Percentiles rank a stretch among this genome's conserved stretches.
Evolutionary conservation across 2,888 invertebrate genomes (phyloP).

Genomic region (Alcis repandata): DNA sequence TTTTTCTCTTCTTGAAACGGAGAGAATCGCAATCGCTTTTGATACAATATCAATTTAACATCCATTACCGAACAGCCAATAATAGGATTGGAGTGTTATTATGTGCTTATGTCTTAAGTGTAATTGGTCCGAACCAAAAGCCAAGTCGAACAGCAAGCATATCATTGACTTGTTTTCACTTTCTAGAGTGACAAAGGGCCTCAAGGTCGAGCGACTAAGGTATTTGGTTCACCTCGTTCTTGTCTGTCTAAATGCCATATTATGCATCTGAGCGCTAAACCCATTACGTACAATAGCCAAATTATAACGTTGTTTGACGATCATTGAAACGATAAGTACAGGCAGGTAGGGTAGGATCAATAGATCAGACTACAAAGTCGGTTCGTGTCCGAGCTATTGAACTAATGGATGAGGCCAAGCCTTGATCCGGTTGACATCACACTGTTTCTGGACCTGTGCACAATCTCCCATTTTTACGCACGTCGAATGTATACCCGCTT

Average conservation of each 20-base stretch:
- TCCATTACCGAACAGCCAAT: constrained; percentile 58
- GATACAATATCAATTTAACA: constrained; percentile 55
- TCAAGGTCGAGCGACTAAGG: constrained; percentile 65
- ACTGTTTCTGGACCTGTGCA: constrained; percentile 60
- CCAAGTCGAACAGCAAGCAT: constrained; percentile 55
- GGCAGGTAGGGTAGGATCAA: constrained; percentile 30
- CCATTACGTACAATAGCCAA: constrained; percentile 17
- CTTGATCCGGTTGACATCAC: constrained; percentile 76
- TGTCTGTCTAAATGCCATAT: constrained; percentile 35
- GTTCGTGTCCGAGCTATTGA: constrained; percentile 62
- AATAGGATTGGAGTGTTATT: constrained; percentile 51
- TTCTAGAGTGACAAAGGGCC: constrained; percentile 73
- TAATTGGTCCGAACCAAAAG: constrained; percentile 61
- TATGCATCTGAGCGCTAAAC: constrained; percentile 35
- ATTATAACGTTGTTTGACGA: constrained; percentile 21
- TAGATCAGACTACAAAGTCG: constrained; percentile 51
- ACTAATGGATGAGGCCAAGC: constrained; percentile 74
- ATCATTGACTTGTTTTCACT: constrained; percentile 75
- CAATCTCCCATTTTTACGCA: constrained; percentile 51
- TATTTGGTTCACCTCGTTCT: constrained; percentile 54
- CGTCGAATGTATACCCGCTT: not conserved
- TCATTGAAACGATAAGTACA: constrained; percentile 20
- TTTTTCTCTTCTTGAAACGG: constrained; percentile 27
- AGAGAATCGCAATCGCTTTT: constrained; percentile 37
- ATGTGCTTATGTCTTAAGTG: constrained; percentile 47